These are phyloP conservation scores for Microplitis mediator DNA, from an alignment of 1,140 invertebrate genomes.

Conservation along the genomic window DNA sequence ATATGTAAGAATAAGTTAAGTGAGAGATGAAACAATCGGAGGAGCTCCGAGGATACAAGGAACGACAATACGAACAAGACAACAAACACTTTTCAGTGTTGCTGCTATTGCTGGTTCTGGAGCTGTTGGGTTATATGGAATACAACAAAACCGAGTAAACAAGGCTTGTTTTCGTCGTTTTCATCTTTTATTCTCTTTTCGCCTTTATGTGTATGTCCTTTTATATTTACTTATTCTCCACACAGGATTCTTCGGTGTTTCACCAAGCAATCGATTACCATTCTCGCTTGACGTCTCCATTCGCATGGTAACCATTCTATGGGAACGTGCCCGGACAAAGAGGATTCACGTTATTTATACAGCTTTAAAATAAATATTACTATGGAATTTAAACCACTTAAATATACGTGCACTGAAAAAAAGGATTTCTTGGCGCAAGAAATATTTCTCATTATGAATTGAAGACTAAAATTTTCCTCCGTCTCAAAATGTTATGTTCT, in stretches of 20 bases:
- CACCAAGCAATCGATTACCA: conserved; percentile 17
- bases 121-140: not conserved
- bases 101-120: too few species aligned
- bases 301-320: conserved; percentile 19
- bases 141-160: not conserved
- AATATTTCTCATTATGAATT: too few species aligned
- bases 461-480: too few species aligned
- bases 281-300: conserved; percentile 23
- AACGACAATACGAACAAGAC: not conserved
- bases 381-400: too few species aligned
- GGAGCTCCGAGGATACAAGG: not conserved
- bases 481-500: too few species aligned
- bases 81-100: too few species aligned
- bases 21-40: conserved; percentile 8
- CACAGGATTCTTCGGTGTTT: conserved; percentile 8
- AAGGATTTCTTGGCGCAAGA: too few species aligned
- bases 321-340: not conserved
- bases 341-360: too few species aligned
- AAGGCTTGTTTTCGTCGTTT: not conserved
- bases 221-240: too few species aligned
- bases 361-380: too few species aligned
- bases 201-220: conserved; percentile 2
- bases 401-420: too few species aligned
- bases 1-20: not conserved
- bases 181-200: conserved; percentile 3